Evolutionary conservation across 2,797 vertebrate genomes (phyloP), one percentile per base, ranked within the genome.

Genomic region (Neostethus bicornis): DNA sequence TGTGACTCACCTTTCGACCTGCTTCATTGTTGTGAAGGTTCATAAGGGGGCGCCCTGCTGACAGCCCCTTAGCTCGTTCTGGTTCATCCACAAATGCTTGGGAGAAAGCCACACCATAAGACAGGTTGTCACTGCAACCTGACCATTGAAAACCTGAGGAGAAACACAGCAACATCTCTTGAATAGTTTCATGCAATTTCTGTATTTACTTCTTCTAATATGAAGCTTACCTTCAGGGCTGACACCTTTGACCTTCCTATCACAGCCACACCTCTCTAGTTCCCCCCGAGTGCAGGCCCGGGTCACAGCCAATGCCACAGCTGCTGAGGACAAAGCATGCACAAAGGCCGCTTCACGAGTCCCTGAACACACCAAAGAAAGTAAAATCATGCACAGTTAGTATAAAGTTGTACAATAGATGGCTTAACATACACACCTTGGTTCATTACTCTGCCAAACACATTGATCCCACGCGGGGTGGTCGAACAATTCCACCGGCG

Each of bases 81-180:
- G 87, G 87, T 72, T 90, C 93, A 14, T 93, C 93, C 62, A 92
- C 80, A 0, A 94, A 94, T 4, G 88, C 90, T 66, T 94, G 93
- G 51, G 92, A 95, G 77, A 94, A 94, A 13, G 91, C 85, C 57
- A 89, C 88, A 0, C 93, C 91, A 0, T 92, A 91, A 23, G 84
- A 91, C 55, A 93, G 71, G 75, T 94, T 93, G 80, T 94, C 92
- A 42, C 92, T 94, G 81, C 93, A 94, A 5, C 92, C 92, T 0
- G 86, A 94, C 91, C 93, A 92, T 63, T 94, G 91, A 80, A 94
- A 95, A 19, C 92, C 91, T 94, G 70, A 1, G 34, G 29, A 14
- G 17, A 51, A 51, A 59, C 21, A 63, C 13, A 17, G 29, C 11
- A 20, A n/a, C n/a, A n/a, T n/a, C n/a, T n/a, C n/a, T n/a, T n/a